Base-by-base conservation (phyloP, 1,140 invertebrate genomes). In the Pseudoatta argentina region DNA sequence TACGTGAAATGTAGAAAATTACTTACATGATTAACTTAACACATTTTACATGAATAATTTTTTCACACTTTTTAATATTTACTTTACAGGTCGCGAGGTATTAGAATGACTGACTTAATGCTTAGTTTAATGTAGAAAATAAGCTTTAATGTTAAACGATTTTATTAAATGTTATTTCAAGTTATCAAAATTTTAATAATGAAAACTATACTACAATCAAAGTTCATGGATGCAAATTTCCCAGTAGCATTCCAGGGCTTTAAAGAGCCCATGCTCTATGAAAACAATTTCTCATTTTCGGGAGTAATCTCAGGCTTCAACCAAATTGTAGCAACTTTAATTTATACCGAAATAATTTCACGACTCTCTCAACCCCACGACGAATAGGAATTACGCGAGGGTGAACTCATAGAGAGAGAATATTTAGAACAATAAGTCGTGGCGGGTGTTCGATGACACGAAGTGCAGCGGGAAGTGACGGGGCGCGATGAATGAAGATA, bases 401-500 rank as follows among this genome's bases (percentile, higher is more conserved):
- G n/a, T 48, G 69, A 87, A 73, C 18, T 14, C 24, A 12, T 16
- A 14, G 71, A 44, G 53, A 14, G 53, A 87, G 66, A 76, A 77
- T 78, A 79, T 88, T 61, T 72, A 75, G 78, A 88, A 90, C 66
- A 87, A 91, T 82, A 90, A 90, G 64, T 81, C 86, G 78, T 4
- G 67, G 67, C 53, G 61, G 89, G 39, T 86, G 87, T 90, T 88
- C 90, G 87, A 91, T 86, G 81, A 76, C 44, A 85, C 79, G 85
- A 81, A 88, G 66, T 59, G 78, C 67, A 86, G 85, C 76, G 85
- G 83, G 66, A 91, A 85, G 89, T 85, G 89, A 90, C 86, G 87
- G 79, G 79, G 86, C 76, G 67, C 57, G 66, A 77, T 89, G 88
- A 87, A 90, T 87, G 85, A 89, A 86, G 86, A 77, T 88, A 87